Conservation (phyloP, 2,888 invertebrate species). For the Platypus cylindrus region DNA sequence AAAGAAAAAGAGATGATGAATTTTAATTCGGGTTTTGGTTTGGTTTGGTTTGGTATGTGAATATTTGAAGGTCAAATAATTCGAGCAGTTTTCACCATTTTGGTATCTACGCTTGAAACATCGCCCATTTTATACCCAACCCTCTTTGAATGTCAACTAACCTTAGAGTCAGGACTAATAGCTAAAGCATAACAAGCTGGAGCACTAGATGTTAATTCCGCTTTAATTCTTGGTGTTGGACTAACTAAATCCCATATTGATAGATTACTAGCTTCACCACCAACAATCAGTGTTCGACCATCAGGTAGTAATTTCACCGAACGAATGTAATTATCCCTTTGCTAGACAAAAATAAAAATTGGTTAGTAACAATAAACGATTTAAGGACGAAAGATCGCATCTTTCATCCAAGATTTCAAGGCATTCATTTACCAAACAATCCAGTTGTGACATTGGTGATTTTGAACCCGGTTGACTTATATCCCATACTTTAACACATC, state of each 20-base stretch:
- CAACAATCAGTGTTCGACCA: slow-evolving; percentile 87
- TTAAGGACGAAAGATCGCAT: neutral
- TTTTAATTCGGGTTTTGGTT: no score
- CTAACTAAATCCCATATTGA: slow-evolving; percentile 93
- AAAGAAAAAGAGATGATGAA: no score
- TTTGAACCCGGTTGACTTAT: slow-evolving; percentile 64
- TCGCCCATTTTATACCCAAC: no score
- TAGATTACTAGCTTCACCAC: slow-evolving; percentile 90
- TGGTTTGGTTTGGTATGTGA: no score
- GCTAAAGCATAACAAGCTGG: slow-evolving; percentile 97
- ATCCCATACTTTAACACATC: slow-evolving; percentile 82
- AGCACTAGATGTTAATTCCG: slow-evolving; percentile 78
- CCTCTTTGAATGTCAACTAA: no score
- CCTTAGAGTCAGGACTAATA: slow-evolving; percentile 89
- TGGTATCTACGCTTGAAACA: no score
- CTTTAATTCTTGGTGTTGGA: slow-evolving; percentile 84
- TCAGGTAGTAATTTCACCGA: slow-evolving; percentile 91
- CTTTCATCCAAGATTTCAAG: neutral
- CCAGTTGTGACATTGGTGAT: slow-evolving; percentile 71
- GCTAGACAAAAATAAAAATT: slow-evolving; percentile 42
- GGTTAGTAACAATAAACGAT: slow-evolving; percentile 2
- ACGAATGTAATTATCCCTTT: slow-evolving; percentile 91
- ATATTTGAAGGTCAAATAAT: no score
- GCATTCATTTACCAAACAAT: slow-evolving; percentile 55
- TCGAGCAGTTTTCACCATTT: no score